phyloP scores from a whole-genome alignment of 2,888 invertebrate species.

The Drosophila kuntzei region DNA sequence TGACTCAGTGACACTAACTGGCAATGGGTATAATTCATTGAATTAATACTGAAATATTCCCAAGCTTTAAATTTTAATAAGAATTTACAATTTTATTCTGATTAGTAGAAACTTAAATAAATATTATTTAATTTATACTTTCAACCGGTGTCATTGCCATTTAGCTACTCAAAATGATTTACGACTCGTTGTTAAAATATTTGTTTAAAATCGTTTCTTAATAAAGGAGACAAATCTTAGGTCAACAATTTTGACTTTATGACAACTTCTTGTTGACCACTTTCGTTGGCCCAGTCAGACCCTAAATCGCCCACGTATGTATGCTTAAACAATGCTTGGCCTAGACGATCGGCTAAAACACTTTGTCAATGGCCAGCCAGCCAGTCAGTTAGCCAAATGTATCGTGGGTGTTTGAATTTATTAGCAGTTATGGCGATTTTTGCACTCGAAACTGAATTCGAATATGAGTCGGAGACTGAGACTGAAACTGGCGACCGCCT shows the following conservation, averaged over 20 bases:
- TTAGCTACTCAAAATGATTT: not conserved
- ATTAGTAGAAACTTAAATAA: too few relatives aligned
- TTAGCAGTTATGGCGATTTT: constrained; percentile 68
- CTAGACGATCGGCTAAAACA: constrained; percentile 28
- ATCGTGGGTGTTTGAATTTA: constrained; percentile 76
- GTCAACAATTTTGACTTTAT: constrained; percentile 6
- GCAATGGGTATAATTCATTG: too few relatives aligned
- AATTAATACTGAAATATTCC: not conserved
- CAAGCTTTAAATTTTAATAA: too few relatives aligned
- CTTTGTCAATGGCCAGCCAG: constrained; percentile 41
- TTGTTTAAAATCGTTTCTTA: not conserved
- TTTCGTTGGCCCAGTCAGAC: constrained; percentile 39
- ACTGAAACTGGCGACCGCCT: constrained; percentile 22
- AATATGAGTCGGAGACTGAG: constrained; percentile 5
- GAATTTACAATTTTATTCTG: too few relatives aligned
- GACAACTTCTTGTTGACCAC: constrained; percentile 25
- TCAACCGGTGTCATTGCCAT: constrained; percentile 2
- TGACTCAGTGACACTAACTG: constrained; percentile 4
- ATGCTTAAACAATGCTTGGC: constrained; percentile 16
- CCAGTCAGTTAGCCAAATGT: constrained; percentile 16
- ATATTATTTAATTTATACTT: not conserved
- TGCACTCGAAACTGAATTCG: constrained; percentile 49
- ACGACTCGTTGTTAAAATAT: constrained; percentile 2
- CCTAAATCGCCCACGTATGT: constrained; percentile 28
- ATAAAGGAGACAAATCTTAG: not conserved